Percentiles rank a stretch among this genome's conserved stretches.
phyloP scores from a whole-genome alignment of 1,140 invertebrate genomes.

The Gryon sp. region DNA sequence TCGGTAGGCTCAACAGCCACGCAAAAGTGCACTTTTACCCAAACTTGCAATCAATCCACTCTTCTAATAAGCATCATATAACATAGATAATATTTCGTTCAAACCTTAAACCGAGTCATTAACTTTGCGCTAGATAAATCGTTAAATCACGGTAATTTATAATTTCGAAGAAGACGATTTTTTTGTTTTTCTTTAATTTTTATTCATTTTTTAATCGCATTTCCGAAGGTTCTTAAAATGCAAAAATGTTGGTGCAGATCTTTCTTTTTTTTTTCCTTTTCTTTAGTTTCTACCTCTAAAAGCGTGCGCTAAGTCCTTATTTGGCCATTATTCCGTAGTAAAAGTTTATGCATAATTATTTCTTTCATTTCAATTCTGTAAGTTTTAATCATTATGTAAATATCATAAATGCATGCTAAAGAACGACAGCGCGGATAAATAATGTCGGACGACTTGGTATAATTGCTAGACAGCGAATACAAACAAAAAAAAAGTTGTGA shows the following conservation, averaged over 20 bases:
- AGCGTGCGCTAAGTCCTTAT: constrained; percentile 20
- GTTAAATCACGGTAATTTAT: constrained; percentile 26
- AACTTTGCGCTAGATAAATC: constrained; percentile 41
- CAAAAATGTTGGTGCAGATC: constrained; percentile 18
- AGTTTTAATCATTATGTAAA: constrained; percentile 57
- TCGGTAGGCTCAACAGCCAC: constrained; percentile 15
- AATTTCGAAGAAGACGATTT: constrained; percentile 1
- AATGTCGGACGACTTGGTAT: constrained; percentile 33
- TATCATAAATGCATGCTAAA: constrained; percentile 44
- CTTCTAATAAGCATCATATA: constrained; percentile 31
- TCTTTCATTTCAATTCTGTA: constrained; percentile 46
- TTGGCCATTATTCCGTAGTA: constrained; percentile 36
- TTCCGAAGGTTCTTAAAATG: constrained; percentile 27
- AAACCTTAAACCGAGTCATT: constrained; percentile 32
- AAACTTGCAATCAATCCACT: constrained; percentile 35
- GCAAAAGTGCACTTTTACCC: constrained; percentile 24
- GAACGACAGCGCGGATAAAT: constrained; percentile 41
- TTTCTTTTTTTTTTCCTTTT: too few relatives aligned
- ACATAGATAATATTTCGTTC: constrained; percentile 24
- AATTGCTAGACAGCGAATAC: constrained; percentile 35
- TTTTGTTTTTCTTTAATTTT: neutral
- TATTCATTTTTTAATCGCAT: constrained; percentile 1
- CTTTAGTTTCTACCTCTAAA: neutral
- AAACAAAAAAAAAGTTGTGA: constrained; percentile 1
- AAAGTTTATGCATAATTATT: constrained; percentile 59